phyloP scores from a whole-genome alignment of 2,888 invertebrate species.

The Gastrophysa polygoni region DNA sequence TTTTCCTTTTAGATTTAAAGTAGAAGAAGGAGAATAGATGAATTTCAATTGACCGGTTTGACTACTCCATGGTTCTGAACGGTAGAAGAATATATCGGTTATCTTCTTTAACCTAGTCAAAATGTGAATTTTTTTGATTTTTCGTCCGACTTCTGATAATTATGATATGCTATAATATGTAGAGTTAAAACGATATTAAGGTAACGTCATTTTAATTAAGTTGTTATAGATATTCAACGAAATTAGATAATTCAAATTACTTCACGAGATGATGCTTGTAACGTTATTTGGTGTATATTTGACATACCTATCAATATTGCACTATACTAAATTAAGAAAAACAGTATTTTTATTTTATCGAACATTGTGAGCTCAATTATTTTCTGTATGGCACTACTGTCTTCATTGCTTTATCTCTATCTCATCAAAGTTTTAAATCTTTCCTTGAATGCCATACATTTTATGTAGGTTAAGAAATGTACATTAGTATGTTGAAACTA shows the following conservation, averaged over 20 bases:
- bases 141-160: conserved; percentile 21
- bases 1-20: conserved; percentile 35
- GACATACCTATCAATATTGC: conserved; percentile 6
- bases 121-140: conserved; percentile 30
- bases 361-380: neutral
- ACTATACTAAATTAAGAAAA: neutral
- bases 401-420: conserved; percentile 5
- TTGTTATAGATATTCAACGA: conserved; percentile 1
- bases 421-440: conserved; percentile 1
- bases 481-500: conserved; percentile 10
- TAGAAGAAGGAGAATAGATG: conserved; percentile 25
- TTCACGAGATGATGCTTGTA: conserved; percentile 1
- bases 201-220: conserved; percentile 12
- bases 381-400: conserved; percentile 25
- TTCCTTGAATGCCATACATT: conserved; percentile 25
- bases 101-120: conserved; percentile 35
- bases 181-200: conserved; percentile 31
- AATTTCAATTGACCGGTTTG: conserved; percentile 39
- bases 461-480: conserved; percentile 2
- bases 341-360: conserved; percentile 5
- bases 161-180: conserved; percentile 24
- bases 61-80: conserved; percentile 45
- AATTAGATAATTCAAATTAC: neutral
- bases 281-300: conserved; percentile 9
- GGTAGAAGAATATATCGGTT: conserved; percentile 36